Evolutionary conservation across 1,140 invertebrate species (phyloP), one percentile per base, ranked within the genome.

Genomic region (Scaptomyza montana): DNA sequence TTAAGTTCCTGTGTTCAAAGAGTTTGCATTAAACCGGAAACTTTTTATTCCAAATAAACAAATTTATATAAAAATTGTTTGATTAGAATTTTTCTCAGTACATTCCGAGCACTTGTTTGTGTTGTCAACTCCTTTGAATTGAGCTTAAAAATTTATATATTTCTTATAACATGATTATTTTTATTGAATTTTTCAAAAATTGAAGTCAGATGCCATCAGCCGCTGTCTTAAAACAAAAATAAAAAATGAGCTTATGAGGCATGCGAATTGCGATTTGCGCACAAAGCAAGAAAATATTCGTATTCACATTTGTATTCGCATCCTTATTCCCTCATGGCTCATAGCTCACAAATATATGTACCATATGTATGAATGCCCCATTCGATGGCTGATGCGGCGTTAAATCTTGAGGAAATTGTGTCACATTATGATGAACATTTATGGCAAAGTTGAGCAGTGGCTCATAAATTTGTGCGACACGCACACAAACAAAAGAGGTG

Each of bases 341-440:
- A 65, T 43, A n/a, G 39, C 39, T 43, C 5, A 41, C 12, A 41
- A 51, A 62, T 69, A 33, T 33, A 33, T 33, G 30, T 33, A n/a
- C n/a, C n/a, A n/a, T n/a, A 33, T 33, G 30, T 33, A 33, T 33
- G 30, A 6, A 33, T 33, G 33, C 62, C 63, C 50, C 51, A 72
- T 61, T 55, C 78, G 54, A 36, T 60, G 51, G 36, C 49, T 69
- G 87, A 82, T 87, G 82, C 82, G 63, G 79, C 84, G 84, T 89
- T 89, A 89, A 89, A 89, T 89, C 84, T 89, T 77, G 69, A 80
- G 84, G 74, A 89, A 89, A 89, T 89, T 89, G 84, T 89, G 84
- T 89, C 84, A 84, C 84, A 89, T 89, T 84, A 89, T 89, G 79
- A 86, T 86, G 84, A 87, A 89, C 82, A 86, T 86, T 86, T 86